These are phyloP conservation scores for Rhagoletis zephyria DNA, from an alignment of 1,140 invertebrate species.

Conservation along the genomic window DNA sequence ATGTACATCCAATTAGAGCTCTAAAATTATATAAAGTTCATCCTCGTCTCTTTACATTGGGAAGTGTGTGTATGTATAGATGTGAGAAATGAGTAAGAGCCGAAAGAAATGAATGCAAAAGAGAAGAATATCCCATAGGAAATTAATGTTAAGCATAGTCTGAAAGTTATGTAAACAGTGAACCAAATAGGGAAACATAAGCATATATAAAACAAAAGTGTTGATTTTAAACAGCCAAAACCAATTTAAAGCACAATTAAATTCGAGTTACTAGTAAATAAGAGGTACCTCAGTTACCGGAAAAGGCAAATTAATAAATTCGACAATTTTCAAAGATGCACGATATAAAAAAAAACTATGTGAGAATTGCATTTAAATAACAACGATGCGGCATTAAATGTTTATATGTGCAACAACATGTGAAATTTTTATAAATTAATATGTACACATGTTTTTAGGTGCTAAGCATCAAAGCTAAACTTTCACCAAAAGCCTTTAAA, in stretches of 20 bases:
- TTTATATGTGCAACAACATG: background rate
- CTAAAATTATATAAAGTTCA: slow-evolving; percentile 32
- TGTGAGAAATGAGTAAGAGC: background rate
- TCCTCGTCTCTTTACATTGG: background rate
- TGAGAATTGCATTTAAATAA: slow-evolving; percentile 21
- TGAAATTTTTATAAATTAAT: background rate
- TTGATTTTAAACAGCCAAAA: background rate
- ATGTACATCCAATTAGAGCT: background rate
- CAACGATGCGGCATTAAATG: background rate
- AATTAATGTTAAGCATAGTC: slow-evolving; percentile 35
- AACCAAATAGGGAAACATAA: background rate
- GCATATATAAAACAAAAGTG: background rate
- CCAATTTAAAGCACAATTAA: slow-evolving; percentile 47
- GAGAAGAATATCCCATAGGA: background rate
- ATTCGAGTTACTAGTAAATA: slow-evolving; percentile 33
- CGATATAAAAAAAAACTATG: background rate
- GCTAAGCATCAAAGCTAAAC: slow-evolving; percentile 19
- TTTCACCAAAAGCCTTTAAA: slow-evolving; percentile 45
- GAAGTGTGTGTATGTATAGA: background rate
- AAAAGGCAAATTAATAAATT: background rate
- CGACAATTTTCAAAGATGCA: background rate
- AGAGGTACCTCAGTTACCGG: background rate
- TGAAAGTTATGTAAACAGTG: background rate
- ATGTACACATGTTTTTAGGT: background rate
- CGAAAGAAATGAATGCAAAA: slow-evolving; percentile 19